Evolutionary conservation across 2,888 invertebrate species (phyloP).

Genomic region (Noctua janthe): DNA sequence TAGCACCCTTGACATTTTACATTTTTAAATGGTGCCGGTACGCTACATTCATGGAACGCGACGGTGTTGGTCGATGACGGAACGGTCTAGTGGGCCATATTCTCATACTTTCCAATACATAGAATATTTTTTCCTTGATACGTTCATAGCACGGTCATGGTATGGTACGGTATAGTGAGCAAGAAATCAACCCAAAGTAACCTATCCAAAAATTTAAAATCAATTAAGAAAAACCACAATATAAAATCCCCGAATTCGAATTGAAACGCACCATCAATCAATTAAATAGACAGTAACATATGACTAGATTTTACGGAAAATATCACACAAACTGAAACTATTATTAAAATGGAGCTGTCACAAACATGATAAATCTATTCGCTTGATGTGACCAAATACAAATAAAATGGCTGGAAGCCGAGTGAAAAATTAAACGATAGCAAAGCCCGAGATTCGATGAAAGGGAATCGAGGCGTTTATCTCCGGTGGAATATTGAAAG

Average conservation of each 20-base stretch:
- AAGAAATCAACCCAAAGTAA: too few species aligned
- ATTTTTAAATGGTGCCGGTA: too few species aligned
- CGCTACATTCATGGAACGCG: too few species aligned
- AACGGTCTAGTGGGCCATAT: too few species aligned
- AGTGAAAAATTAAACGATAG: constrained; percentile 59
- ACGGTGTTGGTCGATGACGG: too few species aligned
- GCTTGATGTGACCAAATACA: constrained; percentile 42
- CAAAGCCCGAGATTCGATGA: constrained; percentile 44
- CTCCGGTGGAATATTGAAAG: constrained; percentile 34
- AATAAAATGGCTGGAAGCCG: constrained; percentile 30
- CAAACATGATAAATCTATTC: constrained; percentile 54
- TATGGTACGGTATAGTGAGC: too few species aligned
- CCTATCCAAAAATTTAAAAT: too few species aligned
- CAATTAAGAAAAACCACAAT: too few species aligned
- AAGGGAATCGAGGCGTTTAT: constrained; percentile 50
- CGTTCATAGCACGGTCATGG: not conserved
- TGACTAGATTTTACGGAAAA: constrained; percentile 39
- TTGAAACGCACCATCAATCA: constrained; percentile 28
- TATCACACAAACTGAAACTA: constrained; percentile 24
- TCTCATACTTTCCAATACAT: too few species aligned
- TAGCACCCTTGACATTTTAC: too few species aligned
- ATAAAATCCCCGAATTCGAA: constrained; percentile 1
- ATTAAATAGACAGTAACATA: constrained; percentile 46
- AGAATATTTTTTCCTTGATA: too few species aligned
- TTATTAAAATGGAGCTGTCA: constrained; percentile 42